phyloP scores from a whole-genome alignment of 2,113 vertebrate genomes.

The Nesogale talazaci region DNA sequence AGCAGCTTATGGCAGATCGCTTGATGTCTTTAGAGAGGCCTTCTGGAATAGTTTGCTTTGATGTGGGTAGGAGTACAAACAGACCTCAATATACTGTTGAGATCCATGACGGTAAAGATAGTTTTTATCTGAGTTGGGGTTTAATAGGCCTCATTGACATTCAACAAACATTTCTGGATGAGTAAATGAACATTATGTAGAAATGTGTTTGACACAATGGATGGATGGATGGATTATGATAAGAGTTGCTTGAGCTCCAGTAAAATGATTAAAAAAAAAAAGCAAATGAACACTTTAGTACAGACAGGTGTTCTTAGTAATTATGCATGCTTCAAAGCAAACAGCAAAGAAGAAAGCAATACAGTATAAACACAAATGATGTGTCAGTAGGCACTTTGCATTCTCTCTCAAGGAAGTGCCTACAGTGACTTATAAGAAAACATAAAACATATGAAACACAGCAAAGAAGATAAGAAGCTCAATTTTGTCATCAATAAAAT shows the following conservation, averaged over 20 bases:
- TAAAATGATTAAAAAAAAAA: too few species aligned
- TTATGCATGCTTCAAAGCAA: too few species aligned
- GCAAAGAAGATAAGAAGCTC: background rate
- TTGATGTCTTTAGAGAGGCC: background rate
- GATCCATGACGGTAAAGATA: background rate
- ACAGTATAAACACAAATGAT: background rate
- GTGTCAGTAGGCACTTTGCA: background rate
- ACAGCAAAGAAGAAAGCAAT: background rate
- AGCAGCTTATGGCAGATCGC: too few species aligned
- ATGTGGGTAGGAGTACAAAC: background rate
- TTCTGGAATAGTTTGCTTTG: background rate
- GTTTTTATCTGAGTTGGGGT: background rate
- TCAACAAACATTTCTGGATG: conserved; percentile 8
- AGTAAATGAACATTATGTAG: conserved; percentile 34
- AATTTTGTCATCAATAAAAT: conserved; percentile 45
- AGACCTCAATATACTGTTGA: conserved; percentile 18
- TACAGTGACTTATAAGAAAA: too few species aligned
- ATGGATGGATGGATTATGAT: too few species aligned
- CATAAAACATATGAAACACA: too few species aligned
- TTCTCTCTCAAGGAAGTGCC: background rate
- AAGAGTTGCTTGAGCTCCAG: too few species aligned
- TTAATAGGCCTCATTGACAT: background rate
- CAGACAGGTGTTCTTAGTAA: background rate
- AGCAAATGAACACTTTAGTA: too few species aligned
- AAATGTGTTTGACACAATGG: too few species aligned